Evolutionary conservation across 2,888 invertebrate species (phyloP).

Genomic region (Calephelis perditalis): DNA sequence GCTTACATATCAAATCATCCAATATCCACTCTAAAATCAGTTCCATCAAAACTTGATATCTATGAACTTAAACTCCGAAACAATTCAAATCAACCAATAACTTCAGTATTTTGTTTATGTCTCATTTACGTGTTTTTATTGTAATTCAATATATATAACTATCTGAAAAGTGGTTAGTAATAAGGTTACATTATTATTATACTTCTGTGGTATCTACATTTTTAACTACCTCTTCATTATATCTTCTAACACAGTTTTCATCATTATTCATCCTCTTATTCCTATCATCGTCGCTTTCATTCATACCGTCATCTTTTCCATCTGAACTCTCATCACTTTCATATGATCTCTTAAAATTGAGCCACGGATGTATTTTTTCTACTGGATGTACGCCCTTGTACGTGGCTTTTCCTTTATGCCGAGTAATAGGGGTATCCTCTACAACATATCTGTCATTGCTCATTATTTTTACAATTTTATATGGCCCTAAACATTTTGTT

Average conservation of each 20-base stretch:
- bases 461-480: background rate
- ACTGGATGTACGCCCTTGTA: slow-evolving; percentile 5
- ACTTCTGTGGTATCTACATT: background rate
- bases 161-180: background rate
- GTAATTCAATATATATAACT: background rate
- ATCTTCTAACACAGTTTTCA: background rate
- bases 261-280: background rate
- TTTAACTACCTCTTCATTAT: background rate
- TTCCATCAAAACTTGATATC: too few relatives aligned
- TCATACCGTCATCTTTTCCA: background rate
- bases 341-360: slow-evolving; percentile 7
- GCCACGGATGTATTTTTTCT: slow-evolving; percentile 8
- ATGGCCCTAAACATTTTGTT: background rate
- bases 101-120: too few relatives aligned
- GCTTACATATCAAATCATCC: too few relatives aligned
- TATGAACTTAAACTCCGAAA: too few relatives aligned
- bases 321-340: background rate
- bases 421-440: slow-evolving; percentile 11
- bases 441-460: background rate
- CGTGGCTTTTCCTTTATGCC: slow-evolving; percentile 4
- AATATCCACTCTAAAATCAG: too few relatives aligned
- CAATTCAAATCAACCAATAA: too few relatives aligned
- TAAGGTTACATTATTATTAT: background rate
- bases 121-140: background rate
- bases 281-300: background rate